These are phyloP conservation scores for Andrena cerasifolii DNA, from an alignment of 1,140 invertebrate genomes.

Conservation along the genomic window DNA sequence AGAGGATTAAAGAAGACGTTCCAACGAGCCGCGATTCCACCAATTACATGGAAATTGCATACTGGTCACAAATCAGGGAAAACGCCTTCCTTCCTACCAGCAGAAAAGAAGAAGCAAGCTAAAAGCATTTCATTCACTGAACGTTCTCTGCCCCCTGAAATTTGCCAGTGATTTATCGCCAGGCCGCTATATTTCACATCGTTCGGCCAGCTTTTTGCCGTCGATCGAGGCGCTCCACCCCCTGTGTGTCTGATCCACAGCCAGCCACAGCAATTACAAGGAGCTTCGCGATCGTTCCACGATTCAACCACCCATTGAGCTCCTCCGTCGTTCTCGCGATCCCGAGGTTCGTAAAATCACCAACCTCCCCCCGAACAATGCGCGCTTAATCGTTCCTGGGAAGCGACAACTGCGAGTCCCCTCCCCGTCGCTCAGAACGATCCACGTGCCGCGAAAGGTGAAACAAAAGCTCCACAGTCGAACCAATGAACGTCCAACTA, in stretches of 20 bases:
- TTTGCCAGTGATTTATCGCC: conserved; percentile 19
- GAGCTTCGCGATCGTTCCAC: background rate
- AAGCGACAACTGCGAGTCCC: too few relatives aligned
- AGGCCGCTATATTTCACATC: background rate
- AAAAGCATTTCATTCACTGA: conserved; percentile 5
- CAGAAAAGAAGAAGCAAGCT: conserved; percentile 21
- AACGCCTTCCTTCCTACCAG: conserved; percentile 17
- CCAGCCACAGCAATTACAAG: background rate
- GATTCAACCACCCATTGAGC: background rate
- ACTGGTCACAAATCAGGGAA: background rate
- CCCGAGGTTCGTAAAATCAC: background rate
- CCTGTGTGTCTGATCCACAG: background rate
- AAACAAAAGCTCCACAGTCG: background rate
- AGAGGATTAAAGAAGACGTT: conserved; percentile 33
- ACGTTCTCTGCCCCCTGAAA: background rate
- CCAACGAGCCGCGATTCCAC: background rate
- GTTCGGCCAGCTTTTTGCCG: conserved; percentile 20
- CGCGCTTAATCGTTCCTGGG: background rate
- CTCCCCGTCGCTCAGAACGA: background rate
- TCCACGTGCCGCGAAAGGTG: background rate
- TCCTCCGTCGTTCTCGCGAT: conserved; percentile 1
- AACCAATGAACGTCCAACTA: background rate
- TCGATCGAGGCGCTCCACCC: background rate
- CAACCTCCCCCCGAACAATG: background rate
- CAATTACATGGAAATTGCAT: conserved; percentile 16